Evolutionary conservation across 2,113 vertebrate species (phyloP).

Genomic region (Ramphastos sulfuratus): DNA sequence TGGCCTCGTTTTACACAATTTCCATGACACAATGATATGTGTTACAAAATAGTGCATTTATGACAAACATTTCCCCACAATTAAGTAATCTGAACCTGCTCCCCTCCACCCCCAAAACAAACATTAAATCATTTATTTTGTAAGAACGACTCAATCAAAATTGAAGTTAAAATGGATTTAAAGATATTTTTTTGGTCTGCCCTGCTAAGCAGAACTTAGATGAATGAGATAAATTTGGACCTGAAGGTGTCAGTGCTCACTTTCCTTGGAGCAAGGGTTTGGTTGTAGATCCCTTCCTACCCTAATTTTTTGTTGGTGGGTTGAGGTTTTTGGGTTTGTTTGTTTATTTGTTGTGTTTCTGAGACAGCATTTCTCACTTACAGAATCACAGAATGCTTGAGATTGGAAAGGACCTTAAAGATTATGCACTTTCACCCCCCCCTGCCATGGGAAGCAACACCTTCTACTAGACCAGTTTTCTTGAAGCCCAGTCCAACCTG

Average conservation of each 20-base stretch:
- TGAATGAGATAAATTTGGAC: neutral
- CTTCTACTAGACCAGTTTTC: no score
- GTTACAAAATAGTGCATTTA: neutral
- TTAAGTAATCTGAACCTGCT: neutral
- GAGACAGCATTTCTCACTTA: neutral
- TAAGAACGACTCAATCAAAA: neutral
- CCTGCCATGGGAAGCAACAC: no score
- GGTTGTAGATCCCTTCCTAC: no score
- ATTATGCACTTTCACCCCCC: no score
- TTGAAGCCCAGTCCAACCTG: no score
- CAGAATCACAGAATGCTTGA: no score
- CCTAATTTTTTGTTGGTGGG: no score
- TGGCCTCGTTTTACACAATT: neutral
- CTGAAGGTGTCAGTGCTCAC: neutral
- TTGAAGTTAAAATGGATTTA: neutral
- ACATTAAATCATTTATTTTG: neutral
- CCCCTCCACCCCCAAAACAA: neutral
- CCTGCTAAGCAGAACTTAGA: neutral
- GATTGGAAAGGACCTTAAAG: no score
- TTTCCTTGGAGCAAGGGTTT: no score
- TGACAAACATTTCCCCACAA: neutral
- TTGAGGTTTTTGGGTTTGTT: no score
- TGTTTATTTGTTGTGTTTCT: neutral
- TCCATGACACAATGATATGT: no score
- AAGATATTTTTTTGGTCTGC: neutral